Base-by-base conservation (phyloP, 2,797 vertebrate genomes). In the Muscicapa striata region DNA sequence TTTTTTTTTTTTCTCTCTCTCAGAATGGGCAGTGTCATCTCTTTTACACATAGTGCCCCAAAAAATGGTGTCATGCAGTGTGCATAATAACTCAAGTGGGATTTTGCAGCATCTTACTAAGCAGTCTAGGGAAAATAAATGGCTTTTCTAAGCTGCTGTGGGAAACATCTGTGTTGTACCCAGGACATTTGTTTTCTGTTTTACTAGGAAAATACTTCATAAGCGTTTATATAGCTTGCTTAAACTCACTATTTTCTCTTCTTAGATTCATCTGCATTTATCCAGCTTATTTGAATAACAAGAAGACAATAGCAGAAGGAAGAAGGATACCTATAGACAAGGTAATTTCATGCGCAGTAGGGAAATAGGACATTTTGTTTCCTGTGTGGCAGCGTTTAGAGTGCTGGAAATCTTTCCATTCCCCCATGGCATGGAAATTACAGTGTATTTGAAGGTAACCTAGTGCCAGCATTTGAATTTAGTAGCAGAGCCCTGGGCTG, bases 221-320 rank as follows among this genome's bases (percentile, higher is more conserved):
- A 23, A 79, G 13, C 12, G 18, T 38, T 69, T 9, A 9, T 77
- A 20, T 1, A 40, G 6, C 8, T 89, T 63, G 18, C 11, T 66
- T 80, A 84, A 91, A 46, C n/a, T 45, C 36, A 3, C 32, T 75
- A 10, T 70, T 91, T 84, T 84, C 6, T 88, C 29, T 85, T 85
- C 97, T 79, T 97, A 99, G 99, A 97, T 99, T 98, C 90, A 97
- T 99, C 93, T 99, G 99, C 93, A 96, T 99, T 84, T 99, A 99
- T 95, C 99, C 99, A 17, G 97, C 99, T 16, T 99, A 99, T 96
- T 98, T 99, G 96, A 99, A 99, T 98, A 99, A 98, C 92, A 99
- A 99, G 97, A 99, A 99, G 97, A 99, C 98, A 8, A 97, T 99
- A 96, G 99, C 99, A 12, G 99, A 99, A 96, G 99, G 99, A 66